Conservation (phyloP, 2,888 invertebrate species). For the Tetragnatha montana region DNA sequence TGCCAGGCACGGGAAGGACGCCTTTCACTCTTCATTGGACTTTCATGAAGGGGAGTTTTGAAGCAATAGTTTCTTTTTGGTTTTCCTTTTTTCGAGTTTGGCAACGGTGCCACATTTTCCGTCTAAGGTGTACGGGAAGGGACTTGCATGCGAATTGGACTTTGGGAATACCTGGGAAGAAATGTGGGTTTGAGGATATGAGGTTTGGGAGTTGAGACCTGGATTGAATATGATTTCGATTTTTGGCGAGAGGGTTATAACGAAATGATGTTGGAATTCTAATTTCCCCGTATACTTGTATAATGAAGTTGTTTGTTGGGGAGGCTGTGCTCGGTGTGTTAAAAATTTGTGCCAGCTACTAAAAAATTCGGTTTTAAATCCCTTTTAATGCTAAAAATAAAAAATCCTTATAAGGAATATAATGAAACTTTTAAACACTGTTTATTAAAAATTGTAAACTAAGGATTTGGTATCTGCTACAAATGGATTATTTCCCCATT, state of each 20-base stretch:
- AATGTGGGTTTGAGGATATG: slow-evolving; percentile 15
- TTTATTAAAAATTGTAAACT: no score
- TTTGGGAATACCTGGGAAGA: slow-evolving; percentile 23
- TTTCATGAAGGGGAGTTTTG: slow-evolving; percentile 54
- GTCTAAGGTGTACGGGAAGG: slow-evolving; percentile 13
- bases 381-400: no score
- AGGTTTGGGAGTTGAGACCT: background rate
- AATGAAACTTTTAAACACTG: no score
- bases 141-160: background rate
- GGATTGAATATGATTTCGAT: background rate
- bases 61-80: slow-evolving; percentile 37
- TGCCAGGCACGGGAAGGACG: slow-evolving; percentile 30
- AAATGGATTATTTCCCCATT: no score
- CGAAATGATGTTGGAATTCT: background rate
- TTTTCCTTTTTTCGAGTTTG: slow-evolving; percentile 19
- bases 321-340: no score
- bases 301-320: no score
- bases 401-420: no score
- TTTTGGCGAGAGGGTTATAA: background rate
- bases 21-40: slow-evolving; percentile 65
- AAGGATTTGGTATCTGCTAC: no score
- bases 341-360: no score
- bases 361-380: no score
- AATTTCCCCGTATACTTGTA: background rate
- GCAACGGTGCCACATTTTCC: slow-evolving; percentile 36